A percentile compares a stretch with the other conserved stretches of the same genome.
These are phyloP conservation scores for Troilus luridus DNA, from an alignment of 2,888 invertebrate genomes.

Conservation along the genomic window DNA sequence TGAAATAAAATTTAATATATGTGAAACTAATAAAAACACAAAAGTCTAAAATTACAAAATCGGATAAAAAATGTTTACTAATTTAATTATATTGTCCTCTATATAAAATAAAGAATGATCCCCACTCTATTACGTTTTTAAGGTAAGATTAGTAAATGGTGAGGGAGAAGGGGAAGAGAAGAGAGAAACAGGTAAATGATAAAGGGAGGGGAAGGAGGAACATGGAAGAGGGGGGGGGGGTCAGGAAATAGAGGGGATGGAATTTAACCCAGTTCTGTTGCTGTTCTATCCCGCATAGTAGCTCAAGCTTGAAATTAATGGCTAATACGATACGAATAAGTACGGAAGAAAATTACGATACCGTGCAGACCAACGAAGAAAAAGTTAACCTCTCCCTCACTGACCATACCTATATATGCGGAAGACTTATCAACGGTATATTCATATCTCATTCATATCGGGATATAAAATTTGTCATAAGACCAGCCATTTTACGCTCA, in stretches of 20 bases:
- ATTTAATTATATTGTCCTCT: not conserved
- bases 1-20: not conserved
- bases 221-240: constrained; percentile 56
- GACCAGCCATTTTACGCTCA: not conserved
- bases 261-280: constrained; percentile 60
- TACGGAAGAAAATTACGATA: not conserved
- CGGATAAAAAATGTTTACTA: not conserved
- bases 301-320: not conserved
- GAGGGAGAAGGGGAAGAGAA: constrained; percentile 58
- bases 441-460: not conserved
- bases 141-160: constrained; percentile 33
- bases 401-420: not conserved
- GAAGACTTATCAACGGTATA: not conserved
- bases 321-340: not conserved
- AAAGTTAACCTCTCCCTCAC: not conserved
- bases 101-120: constrained; percentile 32
- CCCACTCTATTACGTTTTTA: constrained; percentile 3
- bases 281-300: constrained; percentile 34
- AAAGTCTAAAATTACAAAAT: not conserved
- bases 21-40: not conserved
- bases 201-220: constrained; percentile 53
- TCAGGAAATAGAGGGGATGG: constrained; percentile 60
- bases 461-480: not conserved
- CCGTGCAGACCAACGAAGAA: not conserved
- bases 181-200: constrained; percentile 54